Conservation (phyloP, 2,113 vertebrate species). For the Planiliza haematocheilus region DNA sequence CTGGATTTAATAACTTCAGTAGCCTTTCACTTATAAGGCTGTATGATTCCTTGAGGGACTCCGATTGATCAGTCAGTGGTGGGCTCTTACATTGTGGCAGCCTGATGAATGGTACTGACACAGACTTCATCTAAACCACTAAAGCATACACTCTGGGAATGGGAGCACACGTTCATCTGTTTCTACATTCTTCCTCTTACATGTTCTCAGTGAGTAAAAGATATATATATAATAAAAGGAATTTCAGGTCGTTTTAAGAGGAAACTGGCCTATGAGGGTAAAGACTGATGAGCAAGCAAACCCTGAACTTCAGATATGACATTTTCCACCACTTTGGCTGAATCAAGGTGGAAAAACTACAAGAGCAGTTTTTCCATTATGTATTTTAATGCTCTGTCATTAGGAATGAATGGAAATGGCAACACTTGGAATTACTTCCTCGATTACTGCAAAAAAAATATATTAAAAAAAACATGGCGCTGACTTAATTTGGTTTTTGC, state of each 20-base stretch:
- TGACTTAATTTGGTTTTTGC: no score
- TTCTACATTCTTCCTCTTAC: conserved; percentile 44
- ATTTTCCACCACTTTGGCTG: no score
- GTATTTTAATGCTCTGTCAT: no score
- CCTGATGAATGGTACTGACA: conserved; percentile 78
- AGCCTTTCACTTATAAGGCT: conserved; percentile 75
- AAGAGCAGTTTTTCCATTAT: no score
- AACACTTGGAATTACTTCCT: no score
- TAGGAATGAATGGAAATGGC: no score
- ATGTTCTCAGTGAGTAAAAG: conserved; percentile 36
- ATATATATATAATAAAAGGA: conserved; percentile 49
- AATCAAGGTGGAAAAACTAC: no score
- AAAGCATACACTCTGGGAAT: conserved; percentile 65
- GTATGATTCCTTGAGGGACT: conserved; percentile 76
- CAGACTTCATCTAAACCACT: conserved; percentile 71
- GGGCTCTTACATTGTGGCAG: conserved; percentile 66
- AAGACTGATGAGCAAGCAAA: conserved; percentile 34
- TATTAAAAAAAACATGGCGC: no score
- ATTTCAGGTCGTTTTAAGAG: conserved; percentile 10
- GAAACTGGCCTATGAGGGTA: conserved; percentile 33
- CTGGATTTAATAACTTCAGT: conserved; percentile 80
- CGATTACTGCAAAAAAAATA: no score
- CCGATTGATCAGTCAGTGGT: conserved; percentile 79
- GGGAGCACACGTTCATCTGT: conserved; percentile 61
- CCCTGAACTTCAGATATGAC: not conserved